Evolutionary conservation across 2,113 vertebrate species (phyloP).

Genomic region (Stigmatopora argus): DNA sequence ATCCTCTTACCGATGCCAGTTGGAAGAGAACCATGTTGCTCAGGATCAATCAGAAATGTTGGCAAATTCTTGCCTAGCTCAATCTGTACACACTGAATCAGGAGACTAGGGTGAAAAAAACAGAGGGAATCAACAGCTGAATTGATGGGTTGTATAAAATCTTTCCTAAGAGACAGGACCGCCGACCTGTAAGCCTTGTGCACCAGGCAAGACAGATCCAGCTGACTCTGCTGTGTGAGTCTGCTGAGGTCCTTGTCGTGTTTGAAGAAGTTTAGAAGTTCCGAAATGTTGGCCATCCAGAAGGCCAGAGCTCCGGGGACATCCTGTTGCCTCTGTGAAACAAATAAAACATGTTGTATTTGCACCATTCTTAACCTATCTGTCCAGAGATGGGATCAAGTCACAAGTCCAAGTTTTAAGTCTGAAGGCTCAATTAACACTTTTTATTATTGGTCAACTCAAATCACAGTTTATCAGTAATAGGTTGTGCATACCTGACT

Average conservation of each 20-base stretch:
- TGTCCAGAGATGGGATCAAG: neutral
- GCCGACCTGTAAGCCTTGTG: constrained; percentile 86
- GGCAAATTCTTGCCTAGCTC: constrained; percentile 85
- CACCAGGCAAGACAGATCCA: constrained; percentile 81
- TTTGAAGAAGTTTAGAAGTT: constrained; percentile 89
- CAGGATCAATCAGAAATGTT: constrained; percentile 84
- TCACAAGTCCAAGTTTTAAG: neutral
- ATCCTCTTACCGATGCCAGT: constrained; percentile 78
- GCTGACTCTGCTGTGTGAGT: constrained; percentile 81
- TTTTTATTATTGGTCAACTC: neutral
- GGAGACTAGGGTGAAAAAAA: constrained; percentile 46
- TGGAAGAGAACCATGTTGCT: constrained; percentile 78
- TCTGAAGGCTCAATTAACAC: neutral
- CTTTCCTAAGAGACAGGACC: neutral
- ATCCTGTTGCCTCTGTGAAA: constrained; percentile 82
- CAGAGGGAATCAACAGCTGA: neutral
- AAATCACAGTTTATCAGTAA: neutral
- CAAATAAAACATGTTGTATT: neutral
- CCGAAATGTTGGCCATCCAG: constrained; percentile 93
- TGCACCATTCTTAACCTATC: neutral
- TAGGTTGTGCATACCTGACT: neutral
- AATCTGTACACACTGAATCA: constrained; percentile 82
- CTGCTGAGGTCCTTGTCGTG: constrained; percentile 81
- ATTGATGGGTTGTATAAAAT: neutral
- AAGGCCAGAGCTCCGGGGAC: constrained; percentile 84